phyloP scores from a whole-genome alignment of 1,140 invertebrate species.

The Schmidtea mediterranea region DNA sequence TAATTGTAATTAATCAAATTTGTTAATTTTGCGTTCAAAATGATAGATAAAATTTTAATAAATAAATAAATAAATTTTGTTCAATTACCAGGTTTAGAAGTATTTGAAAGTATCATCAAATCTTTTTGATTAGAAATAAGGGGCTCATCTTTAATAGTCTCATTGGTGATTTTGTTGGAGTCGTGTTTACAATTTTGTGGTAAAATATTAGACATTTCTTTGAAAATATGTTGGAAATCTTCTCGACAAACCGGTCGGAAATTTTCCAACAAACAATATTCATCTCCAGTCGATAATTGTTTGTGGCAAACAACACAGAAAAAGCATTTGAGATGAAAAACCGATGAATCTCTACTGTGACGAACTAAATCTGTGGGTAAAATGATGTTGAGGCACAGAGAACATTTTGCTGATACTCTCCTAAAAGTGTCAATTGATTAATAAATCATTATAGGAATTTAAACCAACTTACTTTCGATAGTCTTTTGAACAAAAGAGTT shows the following conservation, averaged over 20 bases:
- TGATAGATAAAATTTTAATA: no score
- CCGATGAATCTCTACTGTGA: slow-evolving; percentile 60
- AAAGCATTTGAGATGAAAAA: slow-evolving; percentile 94
- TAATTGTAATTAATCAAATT: no score
- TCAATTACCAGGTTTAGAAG: no score
- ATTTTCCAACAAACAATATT: slow-evolving; percentile 23
- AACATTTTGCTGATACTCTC: slow-evolving; percentile 81
- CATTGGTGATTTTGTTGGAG: no score
- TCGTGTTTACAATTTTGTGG: no score
- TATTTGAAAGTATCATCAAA: no score
- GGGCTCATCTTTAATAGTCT: slow-evolving; percentile 6
- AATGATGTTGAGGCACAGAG: slow-evolving; percentile 75
- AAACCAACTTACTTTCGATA: no score
- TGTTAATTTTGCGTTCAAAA: no score
- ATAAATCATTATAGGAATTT: no score
- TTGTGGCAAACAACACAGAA: slow-evolving; percentile 83
- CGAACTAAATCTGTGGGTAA: slow-evolving; percentile 77
- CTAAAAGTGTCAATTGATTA: slow-evolving; percentile 36
- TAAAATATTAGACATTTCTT: no score
- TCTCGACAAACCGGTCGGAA: slow-evolving; percentile 7
- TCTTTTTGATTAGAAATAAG: neutral
- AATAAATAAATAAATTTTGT: no score
- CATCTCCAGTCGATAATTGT: slow-evolving; percentile 79
- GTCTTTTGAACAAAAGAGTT: no score
- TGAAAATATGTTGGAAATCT: slow-evolving; percentile 6